Evolutionary conservation across 64 coral and sea anemone species (phyloP).

Genomic region (Exaiptasia diaphana): DNA sequence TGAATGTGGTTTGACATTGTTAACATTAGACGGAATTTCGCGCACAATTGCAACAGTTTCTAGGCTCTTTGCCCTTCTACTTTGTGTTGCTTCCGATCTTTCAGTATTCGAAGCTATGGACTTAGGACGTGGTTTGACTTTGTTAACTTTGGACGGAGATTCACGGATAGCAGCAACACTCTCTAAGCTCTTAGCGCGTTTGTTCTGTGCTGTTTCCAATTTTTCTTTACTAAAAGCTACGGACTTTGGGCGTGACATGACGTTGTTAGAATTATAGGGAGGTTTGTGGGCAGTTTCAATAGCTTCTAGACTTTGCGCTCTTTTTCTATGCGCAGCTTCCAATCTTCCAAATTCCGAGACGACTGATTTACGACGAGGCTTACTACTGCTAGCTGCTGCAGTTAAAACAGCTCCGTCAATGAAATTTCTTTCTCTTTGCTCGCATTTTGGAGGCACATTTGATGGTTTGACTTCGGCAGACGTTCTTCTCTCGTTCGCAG

Average conservation of each 20-base stretch:
- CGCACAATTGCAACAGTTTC: too few species aligned
- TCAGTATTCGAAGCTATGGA: neutral
- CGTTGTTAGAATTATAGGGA: too few species aligned
- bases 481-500: neutral
- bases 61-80: neutral
- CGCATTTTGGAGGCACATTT: too few species aligned
- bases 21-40: too few species aligned
- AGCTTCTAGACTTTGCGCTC: too few species aligned
- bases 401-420: too few species aligned
- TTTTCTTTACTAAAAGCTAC: neutral
- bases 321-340: neutral
- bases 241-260: neutral
- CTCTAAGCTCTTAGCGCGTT: too few species aligned
- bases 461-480: neutral
- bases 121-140: neutral
- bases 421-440: too few species aligned
- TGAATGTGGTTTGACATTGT: neutral
- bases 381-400: neutral
- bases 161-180: too few species aligned
- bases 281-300: too few species aligned
- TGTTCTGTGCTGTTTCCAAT: neutral
- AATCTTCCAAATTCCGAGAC: neutral
- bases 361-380: neutral
- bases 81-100: neutral
- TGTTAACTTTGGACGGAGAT: too few species aligned